A percentile compares a stretch with the other conserved stretches of the same genome.
These are phyloP conservation scores for Mesorhabditis belari DNA, from an alignment of 2,888 invertebrate genomes.

Conservation along the genomic window DNA sequence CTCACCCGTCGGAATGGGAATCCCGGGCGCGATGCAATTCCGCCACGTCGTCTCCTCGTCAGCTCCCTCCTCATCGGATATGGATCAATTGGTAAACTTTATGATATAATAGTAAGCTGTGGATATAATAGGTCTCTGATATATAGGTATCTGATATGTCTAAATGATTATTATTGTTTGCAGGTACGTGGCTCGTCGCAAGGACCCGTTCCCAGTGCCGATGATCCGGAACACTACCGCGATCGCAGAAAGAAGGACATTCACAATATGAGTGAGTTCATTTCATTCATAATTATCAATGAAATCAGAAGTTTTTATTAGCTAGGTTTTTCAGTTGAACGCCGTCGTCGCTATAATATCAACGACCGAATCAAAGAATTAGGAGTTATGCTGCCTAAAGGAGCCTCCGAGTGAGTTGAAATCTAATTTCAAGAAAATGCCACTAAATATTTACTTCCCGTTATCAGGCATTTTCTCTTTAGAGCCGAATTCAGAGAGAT, in stretches of 20 bases:
- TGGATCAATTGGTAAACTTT: conserved; percentile 38
- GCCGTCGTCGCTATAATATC: conserved; percentile 80
- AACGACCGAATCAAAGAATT: conserved; percentile 96
- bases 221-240: conserved; percentile 41
- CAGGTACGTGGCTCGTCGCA: conserved; percentile 3
- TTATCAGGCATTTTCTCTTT: not conserved
- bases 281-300: conserved; percentile 1
- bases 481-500: conserved; percentile 56
- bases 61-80: conserved; percentile 47
- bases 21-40: conserved; percentile 21
- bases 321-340: conserved; percentile 51
- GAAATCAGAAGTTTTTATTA: not conserved
- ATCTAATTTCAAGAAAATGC: not conserved
- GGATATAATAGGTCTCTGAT: no score
- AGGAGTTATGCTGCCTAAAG: conserved; percentile 83
- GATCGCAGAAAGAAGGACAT: conserved; percentile 53
- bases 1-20: conserved; percentile 31
- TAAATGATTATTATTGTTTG: not conserved
- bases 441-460: not conserved
- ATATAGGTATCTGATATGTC: not conserved
- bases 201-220: conserved; percentile 12
- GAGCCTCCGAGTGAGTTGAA: conserved; percentile 57
- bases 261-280: conserved; percentile 52
- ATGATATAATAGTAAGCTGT: no score
- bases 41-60: conserved; percentile 45